phyloP scores from a whole-genome alignment of 2,888 invertebrate genomes.

The Ormyrus pomaceus region DNA sequence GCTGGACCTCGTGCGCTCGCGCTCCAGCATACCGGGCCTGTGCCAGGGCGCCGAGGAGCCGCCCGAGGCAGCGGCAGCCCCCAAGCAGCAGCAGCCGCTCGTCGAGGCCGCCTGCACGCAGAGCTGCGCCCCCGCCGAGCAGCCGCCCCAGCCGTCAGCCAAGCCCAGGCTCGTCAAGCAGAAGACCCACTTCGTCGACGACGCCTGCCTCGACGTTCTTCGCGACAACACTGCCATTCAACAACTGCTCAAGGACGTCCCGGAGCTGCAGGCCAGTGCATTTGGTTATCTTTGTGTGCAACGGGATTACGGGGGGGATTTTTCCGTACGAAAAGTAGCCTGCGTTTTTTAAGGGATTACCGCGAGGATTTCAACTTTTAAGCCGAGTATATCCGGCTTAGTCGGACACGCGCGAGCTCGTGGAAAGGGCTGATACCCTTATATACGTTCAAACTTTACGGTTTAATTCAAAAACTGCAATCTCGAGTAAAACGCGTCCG shows the following conservation, averaged over 20 bases:
- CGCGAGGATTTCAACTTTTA: no score
- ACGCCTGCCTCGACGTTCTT: slow-evolving; percentile 60
- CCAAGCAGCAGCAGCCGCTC: slow-evolving; percentile 30
- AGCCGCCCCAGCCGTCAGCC: slow-evolving; percentile 54
- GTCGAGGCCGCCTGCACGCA: slow-evolving; percentile 49
- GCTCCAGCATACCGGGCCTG: slow-evolving; percentile 80
- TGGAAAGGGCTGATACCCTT: no score
- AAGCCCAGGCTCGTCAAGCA: slow-evolving; percentile 90
- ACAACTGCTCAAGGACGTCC: slow-evolving; percentile 69
- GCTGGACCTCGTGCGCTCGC: slow-evolving; percentile 83
- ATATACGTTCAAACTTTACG: no score
- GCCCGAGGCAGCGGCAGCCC: neutral
- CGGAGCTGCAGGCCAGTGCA: slow-evolving; percentile 78
- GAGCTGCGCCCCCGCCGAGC: slow-evolving; percentile 49
- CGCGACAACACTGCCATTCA: slow-evolving; percentile 80
- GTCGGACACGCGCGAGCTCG: no score
- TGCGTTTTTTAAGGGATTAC: no score
- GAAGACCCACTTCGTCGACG: slow-evolving; percentile 88
- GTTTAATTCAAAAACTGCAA: no score
- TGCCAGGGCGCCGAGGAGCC: slow-evolving; percentile 62
- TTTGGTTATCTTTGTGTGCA: neutral
- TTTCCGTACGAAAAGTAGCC: no score
- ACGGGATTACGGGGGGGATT: no score
- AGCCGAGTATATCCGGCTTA: no score
- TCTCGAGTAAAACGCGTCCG: no score